Conservation (phyloP, 2,797 vertebrate species). For the Platyrinchus mystaceus region DNA sequence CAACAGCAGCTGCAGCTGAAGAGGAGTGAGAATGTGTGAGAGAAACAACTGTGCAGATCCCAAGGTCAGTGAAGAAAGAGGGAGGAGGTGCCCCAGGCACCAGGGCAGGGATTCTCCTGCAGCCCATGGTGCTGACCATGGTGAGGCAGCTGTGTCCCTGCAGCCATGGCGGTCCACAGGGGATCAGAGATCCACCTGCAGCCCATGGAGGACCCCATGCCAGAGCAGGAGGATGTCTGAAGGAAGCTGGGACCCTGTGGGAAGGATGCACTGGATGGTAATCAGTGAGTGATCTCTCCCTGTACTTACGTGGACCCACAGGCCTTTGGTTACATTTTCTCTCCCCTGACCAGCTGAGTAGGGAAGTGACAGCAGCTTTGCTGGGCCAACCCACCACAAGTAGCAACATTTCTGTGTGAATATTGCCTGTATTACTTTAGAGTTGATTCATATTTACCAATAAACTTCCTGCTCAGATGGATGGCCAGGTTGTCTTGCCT, state of each 20-base stretch:
- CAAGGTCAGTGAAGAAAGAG: background rate
- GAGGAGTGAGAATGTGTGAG: background rate
- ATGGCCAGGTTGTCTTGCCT: background rate
- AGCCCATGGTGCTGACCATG: no score
- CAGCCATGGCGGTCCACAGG: background rate
- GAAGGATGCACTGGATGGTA: background rate
- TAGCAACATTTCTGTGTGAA: background rate
- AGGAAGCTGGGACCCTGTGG: background rate
- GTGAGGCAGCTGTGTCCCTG: background rate
- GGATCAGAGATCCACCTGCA: background rate
- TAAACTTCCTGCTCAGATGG: background rate
- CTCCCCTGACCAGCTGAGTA: background rate
- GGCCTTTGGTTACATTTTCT: background rate
- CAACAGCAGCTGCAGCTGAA: background rate
- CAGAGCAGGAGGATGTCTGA: background rate
- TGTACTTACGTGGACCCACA: background rate
- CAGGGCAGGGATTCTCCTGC: background rate
- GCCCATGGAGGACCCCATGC: background rate
- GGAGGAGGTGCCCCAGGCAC: background rate
- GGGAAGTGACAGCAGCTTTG: background rate
- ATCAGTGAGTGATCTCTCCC: background rate
- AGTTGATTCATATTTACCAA: background rate
- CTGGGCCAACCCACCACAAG: background rate
- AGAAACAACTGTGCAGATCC: background rate
- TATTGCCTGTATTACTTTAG: background rate